These are phyloP conservation scores for Catocala fraxini DNA, from an alignment of 2,888 invertebrate species.

Conservation along the genomic window DNA sequence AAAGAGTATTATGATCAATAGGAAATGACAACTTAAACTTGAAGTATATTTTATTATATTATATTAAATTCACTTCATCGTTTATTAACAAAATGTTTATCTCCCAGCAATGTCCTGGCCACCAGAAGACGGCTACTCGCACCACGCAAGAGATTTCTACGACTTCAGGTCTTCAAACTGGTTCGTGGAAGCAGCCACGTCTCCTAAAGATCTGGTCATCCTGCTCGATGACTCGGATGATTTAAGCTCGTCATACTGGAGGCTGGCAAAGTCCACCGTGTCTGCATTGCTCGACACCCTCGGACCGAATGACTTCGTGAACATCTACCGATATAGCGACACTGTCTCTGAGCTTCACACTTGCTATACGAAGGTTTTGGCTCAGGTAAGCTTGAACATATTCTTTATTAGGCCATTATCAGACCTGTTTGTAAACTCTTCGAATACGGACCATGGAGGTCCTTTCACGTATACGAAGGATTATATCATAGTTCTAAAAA, in stretches of 20 bases:
- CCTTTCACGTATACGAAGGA: no score
- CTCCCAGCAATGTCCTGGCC: conserved; percentile 93
- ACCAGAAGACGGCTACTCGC: conserved; percentile 92
- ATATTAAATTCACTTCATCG: no score
- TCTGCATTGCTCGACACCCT: conserved; percentile 97
- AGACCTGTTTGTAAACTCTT: no score
- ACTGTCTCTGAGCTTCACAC: conserved; percentile 94
- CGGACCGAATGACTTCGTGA: conserved; percentile 98
- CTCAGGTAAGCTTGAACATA: conserved; percentile 89
- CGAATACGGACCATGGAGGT: no score
- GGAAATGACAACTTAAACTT: no score
- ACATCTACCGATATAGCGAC: conserved; percentile 96
- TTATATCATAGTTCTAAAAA: no score
- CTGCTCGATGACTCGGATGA: conserved; percentile 97
- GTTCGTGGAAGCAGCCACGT: conserved; percentile 99
- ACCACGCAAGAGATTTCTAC: conserved; percentile 94
- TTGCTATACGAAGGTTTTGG: conserved; percentile 96
- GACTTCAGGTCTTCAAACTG: conserved; percentile 98
- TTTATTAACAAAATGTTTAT: background rate
- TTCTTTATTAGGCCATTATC: no score
- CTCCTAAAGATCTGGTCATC: conserved; percentile 98
- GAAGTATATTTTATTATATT: no score
- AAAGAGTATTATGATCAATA: no score
- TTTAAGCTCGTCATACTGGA: conserved; percentile 94
- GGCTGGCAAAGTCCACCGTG: conserved; percentile 95